Evolutionary conservation across 2,888 invertebrate species (phyloP), one percentile per base, ranked within the genome.

Genomic region (Parnassius glacialis): DNA sequence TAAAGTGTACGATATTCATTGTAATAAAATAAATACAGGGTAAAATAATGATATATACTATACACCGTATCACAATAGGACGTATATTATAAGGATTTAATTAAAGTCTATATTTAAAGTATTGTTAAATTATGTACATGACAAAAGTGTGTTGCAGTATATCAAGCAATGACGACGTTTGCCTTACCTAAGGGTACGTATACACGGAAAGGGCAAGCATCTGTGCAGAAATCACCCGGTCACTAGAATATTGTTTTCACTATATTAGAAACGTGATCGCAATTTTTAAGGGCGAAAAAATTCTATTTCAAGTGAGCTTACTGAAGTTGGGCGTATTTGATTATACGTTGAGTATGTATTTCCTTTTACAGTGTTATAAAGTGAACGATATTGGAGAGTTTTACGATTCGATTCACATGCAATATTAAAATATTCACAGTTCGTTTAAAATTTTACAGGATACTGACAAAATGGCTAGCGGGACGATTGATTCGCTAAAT

Each of bases 161-260:
- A 44, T 20, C 13, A 12, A 54, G 44, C 81, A 81, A 87, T 85
- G 83, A 84, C 83, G 85, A 79, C 78, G 69, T 48, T 81, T 79
- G 77, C 81, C 80, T 83, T 76, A 85, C 85, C 81, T 80, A 79
- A 48, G 41, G 69, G 71, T 71, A 81, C 77, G 81, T 85, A 82
- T 25, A 84, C 81, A 85, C 84, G 78, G 83, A 81, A 81, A 86
- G 86, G 88, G 87, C 85, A 81, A 83, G 81, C 90, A 89, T 87
- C 87, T 90, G 90, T 81, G 85, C 85, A 79, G 83, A 83, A 90
- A 90, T 90, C 90, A 90, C 84, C 90, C 91, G 92, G 92, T 92
- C 92, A 92, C 92, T 92, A 90, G 92, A 90, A 92, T 92, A 92
- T 92, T 92, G 92, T 92, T 92, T 92, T 92, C 92, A 92, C 92